Conservation (phyloP, 2,888 invertebrate species). For the Polydrusus pterygomalis region DNA sequence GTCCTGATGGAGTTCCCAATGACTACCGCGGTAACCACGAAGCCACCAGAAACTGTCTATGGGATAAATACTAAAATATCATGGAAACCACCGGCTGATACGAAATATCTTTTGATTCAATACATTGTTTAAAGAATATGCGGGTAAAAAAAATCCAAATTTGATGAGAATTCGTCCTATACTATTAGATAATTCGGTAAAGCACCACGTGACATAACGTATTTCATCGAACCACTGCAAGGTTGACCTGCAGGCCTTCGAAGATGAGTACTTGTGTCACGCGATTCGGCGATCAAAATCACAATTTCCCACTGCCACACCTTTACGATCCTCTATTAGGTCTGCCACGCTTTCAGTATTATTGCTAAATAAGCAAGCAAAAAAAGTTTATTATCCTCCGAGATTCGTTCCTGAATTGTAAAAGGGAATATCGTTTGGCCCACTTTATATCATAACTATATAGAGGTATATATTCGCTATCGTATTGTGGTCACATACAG, state of each 20-base stretch:
- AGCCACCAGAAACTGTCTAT: too few relatives aligned
- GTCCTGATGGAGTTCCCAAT: too few relatives aligned
- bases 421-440: background rate
- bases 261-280: slow-evolving; percentile 57
- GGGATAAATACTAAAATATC: too few relatives aligned
- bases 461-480: background rate
- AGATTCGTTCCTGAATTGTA: slow-evolving; percentile 17
- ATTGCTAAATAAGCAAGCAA: slow-evolving; percentile 44
- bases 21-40: too few relatives aligned
- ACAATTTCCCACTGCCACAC: slow-evolving; percentile 59
- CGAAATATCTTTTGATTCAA: too few relatives aligned
- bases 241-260: slow-evolving; percentile 51
- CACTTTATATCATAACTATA: background rate
- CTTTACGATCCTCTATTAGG: slow-evolving; percentile 50
- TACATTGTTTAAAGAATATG: too few relatives aligned
- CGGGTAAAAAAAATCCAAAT: background rate
- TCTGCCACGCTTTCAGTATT: slow-evolving; percentile 46
- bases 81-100: too few relatives aligned
- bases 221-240: slow-evolving; percentile 49
- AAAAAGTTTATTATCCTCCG: slow-evolving; percentile 32
- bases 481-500: background rate
- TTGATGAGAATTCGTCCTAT: slow-evolving; percentile 3
- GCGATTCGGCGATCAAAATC: slow-evolving; percentile 62
- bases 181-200: slow-evolving; percentile 32
- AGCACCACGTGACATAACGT: slow-evolving; percentile 51